Percentiles rank a stretch among this genome's conserved stretches.
Evolutionary conservation across 35 echinoderm and acorn worm genomes (phyloP).

Genomic region (Diadema setosum): DNA sequence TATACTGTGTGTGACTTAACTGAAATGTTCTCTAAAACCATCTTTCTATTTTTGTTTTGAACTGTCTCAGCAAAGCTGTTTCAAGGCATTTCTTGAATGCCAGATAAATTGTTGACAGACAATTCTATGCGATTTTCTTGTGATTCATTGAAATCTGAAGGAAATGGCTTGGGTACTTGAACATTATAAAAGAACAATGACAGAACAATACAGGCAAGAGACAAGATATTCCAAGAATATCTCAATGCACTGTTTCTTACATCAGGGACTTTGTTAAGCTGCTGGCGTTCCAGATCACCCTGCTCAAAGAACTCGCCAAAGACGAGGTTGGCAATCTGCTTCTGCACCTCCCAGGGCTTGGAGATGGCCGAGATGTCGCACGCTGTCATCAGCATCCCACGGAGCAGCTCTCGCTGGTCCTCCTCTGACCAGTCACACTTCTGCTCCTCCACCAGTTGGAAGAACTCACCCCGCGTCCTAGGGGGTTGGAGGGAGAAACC

Average conservation of each 20-base stretch:
- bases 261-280: slow-evolving; percentile 77
- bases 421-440: slow-evolving; percentile 73
- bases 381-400: slow-evolving; percentile 98
- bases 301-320: slow-evolving; percentile 97
- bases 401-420: slow-evolving; percentile 68
- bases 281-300: slow-evolving; percentile 81
- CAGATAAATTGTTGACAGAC: too few relatives aligned
- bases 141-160: too few relatives aligned
- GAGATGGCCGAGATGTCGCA: slow-evolving; percentile 94
- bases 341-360: slow-evolving; percentile 98
- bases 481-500: not conserved
- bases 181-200: too few relatives aligned
- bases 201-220: too few relatives aligned
- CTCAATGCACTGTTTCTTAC: slow-evolving; percentile 17
- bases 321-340: slow-evolving; percentile 90
- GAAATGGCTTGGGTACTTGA: too few relatives aligned
- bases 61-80: too few relatives aligned
- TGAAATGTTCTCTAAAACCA: too few relatives aligned
- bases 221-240: not conserved
- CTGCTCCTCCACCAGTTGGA: slow-evolving; percentile 66
- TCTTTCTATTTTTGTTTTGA: too few relatives aligned
- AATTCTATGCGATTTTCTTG: too few relatives aligned
- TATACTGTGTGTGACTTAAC: too few relatives aligned
- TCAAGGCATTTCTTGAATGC: too few relatives aligned
- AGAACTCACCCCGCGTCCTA: slow-evolving; percentile 94